These are phyloP conservation scores for Tricholauxania praeusta DNA, from an alignment of 2,888 invertebrate species.

Conservation along the genomic window DNA sequence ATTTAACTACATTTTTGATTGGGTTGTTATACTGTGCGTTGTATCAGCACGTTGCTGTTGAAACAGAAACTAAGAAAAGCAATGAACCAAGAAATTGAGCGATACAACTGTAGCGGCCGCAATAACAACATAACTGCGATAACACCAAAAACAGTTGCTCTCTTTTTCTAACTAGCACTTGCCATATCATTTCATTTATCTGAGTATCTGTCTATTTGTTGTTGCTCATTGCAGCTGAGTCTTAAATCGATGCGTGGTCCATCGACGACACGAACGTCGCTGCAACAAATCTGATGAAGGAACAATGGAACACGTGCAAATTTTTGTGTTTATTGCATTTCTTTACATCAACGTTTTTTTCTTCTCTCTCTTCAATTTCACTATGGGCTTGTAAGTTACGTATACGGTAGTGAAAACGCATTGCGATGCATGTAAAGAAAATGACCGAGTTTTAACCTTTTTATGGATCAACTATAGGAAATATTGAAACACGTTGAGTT, in stretches of 20 bases:
- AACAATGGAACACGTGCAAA: constrained; percentile 35
- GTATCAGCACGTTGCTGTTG: not conserved
- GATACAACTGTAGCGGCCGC: constrained; percentile 7
- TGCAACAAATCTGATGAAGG: constrained; percentile 16
- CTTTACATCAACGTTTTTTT: no score
- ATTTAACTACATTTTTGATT: not conserved
- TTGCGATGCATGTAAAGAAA: constrained; percentile 6
- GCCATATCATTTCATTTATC: not conserved
- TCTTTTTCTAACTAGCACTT: constrained; percentile 7
- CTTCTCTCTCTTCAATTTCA: no score
- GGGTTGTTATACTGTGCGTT: no score
- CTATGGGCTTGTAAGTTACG: not conserved
- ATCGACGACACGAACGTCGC: constrained; percentile 1
- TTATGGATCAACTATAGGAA: no score
- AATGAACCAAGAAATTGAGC: constrained; percentile 37
- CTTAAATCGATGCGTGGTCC: not conserved
- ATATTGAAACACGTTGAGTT: no score
- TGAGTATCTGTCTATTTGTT: not conserved
- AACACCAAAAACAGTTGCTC: constrained; percentile 6
- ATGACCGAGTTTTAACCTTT: constrained; percentile 9
- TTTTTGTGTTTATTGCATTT: not conserved
- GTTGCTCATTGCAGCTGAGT: not conserved
- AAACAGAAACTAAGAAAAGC: constrained; percentile 9
- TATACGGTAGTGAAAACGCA: not conserved
- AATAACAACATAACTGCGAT: constrained; percentile 21